These are phyloP conservation scores for Oreochromis tanganicae DNA, from an alignment of 2,113 vertebrate species.

Conservation along the genomic window DNA sequence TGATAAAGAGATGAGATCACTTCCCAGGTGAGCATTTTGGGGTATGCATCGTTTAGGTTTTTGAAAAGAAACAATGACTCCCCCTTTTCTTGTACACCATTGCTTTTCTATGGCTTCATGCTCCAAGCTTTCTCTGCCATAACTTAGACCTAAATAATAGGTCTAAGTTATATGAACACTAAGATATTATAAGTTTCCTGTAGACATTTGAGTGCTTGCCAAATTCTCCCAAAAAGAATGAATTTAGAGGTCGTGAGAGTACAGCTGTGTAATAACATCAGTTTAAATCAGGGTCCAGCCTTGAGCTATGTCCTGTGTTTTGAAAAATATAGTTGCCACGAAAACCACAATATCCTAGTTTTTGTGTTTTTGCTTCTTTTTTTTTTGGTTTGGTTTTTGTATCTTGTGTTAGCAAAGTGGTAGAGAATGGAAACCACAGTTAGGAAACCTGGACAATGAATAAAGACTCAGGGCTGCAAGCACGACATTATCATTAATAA, in stretches of 20 bases:
- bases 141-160: background rate
- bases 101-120: background rate
- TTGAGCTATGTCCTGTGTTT: background rate
- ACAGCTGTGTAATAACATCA: background rate
- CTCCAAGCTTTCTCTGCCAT: background rate
- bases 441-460: background rate
- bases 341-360: background rate
- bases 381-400: background rate
- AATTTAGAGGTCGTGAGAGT: background rate
- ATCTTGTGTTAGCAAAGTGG: background rate
- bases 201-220: background rate
- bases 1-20: background rate
- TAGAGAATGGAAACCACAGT: background rate
- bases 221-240: background rate
- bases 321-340: background rate
- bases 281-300: background rate
- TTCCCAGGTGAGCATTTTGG: background rate
- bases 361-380: background rate
- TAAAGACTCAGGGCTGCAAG: background rate
- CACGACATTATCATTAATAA: background rate
- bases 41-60: background rate
- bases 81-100: background rate
- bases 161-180: background rate
- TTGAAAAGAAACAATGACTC: background rate
- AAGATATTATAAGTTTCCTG: background rate